Conservation (phyloP, 2,113 vertebrate genomes). For the Melanerpes formicivorus region DNA sequence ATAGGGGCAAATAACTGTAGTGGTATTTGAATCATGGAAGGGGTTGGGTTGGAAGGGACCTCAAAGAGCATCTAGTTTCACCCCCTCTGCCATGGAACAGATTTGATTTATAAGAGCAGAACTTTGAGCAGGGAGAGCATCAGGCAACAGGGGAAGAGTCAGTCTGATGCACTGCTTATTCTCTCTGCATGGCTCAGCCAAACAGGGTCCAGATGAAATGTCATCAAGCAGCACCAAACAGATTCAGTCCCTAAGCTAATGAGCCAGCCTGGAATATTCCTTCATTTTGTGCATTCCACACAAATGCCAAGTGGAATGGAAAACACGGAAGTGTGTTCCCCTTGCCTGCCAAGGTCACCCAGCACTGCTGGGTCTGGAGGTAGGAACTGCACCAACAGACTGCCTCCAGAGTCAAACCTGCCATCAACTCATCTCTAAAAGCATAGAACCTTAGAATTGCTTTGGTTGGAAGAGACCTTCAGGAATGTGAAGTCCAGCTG, state of each 20-base stretch:
- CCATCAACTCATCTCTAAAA: neutral
- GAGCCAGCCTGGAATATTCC: neutral
- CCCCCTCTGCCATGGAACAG: neutral
- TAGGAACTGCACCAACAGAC: neutral
- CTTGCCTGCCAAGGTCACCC: neutral
- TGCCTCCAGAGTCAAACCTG: neutral
- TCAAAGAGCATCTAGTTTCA: no score
- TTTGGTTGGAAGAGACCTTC: no score
- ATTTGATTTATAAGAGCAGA: neutral
- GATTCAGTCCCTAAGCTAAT: neutral
- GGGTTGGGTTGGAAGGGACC: no score
- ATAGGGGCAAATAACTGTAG: neutral
- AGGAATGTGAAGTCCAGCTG: no score
- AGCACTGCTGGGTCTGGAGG: neutral
- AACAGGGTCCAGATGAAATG: neutral
- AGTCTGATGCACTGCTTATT: neutral
- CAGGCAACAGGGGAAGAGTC: neutral
- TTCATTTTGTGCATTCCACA: accelerated
- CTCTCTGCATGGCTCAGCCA: neutral
- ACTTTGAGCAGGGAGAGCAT: neutral
- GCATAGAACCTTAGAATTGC: no score
- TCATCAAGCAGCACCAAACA: neutral
- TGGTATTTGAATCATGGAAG: neutral
- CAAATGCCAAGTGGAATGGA: neutral
- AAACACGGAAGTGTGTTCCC: neutral